A percentile compares a stretch with the other conserved stretches of the same genome.
These are phyloP conservation scores for Porites cylindrica DNA, from an alignment of 92 coral and sea anemone genomes.

Conservation along the genomic window DNA sequence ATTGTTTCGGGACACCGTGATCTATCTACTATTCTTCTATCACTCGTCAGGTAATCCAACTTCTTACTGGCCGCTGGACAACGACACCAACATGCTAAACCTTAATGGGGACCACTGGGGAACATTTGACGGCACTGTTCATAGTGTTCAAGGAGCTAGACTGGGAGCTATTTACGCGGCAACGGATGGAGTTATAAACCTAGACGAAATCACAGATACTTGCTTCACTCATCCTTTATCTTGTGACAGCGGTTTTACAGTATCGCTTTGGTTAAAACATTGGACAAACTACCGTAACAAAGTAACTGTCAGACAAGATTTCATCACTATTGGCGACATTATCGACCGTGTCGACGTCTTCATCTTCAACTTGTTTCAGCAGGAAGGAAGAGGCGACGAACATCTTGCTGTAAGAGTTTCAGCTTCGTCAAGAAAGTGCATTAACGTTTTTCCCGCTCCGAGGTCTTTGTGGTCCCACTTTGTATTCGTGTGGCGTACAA, in stretches of 20 bases:
- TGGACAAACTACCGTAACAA: not conserved
- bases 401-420: conserved; percentile 19
- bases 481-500: conserved; percentile 30
- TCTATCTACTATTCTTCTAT: not conserved
- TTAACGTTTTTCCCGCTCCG: conserved; percentile 3
- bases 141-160: conserved; percentile 35
- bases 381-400: not conserved
- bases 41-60: not conserved
- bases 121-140: conserved; percentile 26
- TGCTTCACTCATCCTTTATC: conserved; percentile 23
- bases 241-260: conserved; percentile 36
- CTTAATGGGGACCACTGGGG: conserved; percentile 53
- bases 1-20: too few relatives aligned
- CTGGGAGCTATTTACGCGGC: conserved; percentile 40
- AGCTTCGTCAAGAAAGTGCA: not conserved
- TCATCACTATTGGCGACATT: not conserved
- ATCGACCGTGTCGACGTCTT: not conserved
- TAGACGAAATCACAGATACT: conserved; percentile 31
- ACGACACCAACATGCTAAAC: conserved; percentile 47
- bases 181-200: conserved; percentile 28
- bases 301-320: not conserved
- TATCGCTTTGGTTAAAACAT: conserved; percentile 60
- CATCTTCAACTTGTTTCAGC: not conserved
- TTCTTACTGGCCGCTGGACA: conserved; percentile 69
- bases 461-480: conserved; percentile 27